Evolutionary conservation across 2,888 invertebrate species (phyloP).

Genomic region (Cephus nigrinus): DNA sequence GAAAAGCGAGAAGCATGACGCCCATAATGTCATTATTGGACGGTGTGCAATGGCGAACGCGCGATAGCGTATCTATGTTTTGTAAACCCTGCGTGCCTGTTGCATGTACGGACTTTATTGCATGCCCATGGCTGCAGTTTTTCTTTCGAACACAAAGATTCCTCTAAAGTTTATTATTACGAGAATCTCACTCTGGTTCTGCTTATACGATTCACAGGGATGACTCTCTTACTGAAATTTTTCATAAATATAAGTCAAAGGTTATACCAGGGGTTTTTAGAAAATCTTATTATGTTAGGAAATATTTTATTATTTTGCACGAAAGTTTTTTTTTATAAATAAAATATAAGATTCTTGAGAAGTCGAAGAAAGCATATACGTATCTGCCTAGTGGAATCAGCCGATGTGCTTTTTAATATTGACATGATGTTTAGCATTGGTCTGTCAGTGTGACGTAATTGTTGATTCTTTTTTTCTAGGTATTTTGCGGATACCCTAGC

Average conservation of each 20-base stretch:
- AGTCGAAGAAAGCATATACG: background rate
- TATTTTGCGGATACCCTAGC: constrained; percentile 69
- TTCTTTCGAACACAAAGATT: background rate
- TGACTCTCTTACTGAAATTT: background rate
- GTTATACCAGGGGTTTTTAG: background rate
- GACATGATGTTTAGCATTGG: background rate
- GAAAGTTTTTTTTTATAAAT: background rate
- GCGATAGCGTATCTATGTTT: constrained; percentile 45
- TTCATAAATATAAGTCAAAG: background rate
- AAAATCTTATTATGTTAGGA: background rate
- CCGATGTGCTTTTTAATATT: background rate
- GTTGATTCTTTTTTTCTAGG: constrained; percentile 44
- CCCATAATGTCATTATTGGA: constrained; percentile 7
- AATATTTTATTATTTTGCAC: background rate
- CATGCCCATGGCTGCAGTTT: background rate
- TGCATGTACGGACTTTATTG: constrained; percentile 2
- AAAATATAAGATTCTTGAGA: background rate
- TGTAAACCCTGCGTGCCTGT: constrained; percentile 25
- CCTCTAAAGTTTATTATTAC: background rate
- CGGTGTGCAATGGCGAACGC: constrained; percentile 12
- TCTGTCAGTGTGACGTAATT: background rate
- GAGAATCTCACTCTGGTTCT: background rate
- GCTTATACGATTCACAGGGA: background rate
- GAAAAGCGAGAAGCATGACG: constrained; percentile 3
- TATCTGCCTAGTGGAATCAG: background rate